Evolutionary conservation across 2,797 vertebrate genomes (phyloP), one percentile per base, ranked within the genome.

Genomic region (Pelobates cultripes): DNA sequence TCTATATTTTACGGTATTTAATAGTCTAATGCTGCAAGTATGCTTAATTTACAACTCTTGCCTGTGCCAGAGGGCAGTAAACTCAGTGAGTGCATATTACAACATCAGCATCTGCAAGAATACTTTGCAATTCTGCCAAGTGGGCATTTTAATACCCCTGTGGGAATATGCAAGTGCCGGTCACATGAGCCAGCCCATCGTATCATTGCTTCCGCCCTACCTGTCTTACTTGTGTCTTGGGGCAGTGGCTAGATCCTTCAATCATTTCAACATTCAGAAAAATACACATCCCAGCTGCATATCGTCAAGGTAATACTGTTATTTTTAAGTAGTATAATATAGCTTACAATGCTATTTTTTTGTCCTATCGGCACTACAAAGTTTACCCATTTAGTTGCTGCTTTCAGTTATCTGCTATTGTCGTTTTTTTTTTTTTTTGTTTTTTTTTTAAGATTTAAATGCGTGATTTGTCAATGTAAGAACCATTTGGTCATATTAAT

Each of bases 71-170:
- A 28, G 61, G 61, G 28, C n/a, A 10, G 61, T 64, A 42, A 43
- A 41, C 66, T 70, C 28, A 28, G 28, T 28, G 7, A 17, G 70
- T 9, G 15, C 47, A 43, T 68, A 5, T 9, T 53, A n/a, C 53
- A 53, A 13, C 13, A 53, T 51, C 12, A n/a, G 53, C 13, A 3
- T 61, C 17, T 7, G 45, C 73, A 55, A 7, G 7, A 45, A 44
- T 68, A 10, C 12, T 47, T 12, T 17, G 17, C 57, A 9, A 4
- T 73, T 73, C 57, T 79, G 61, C 78, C 71, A 73, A 51, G 10
- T 4, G 63, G 41, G 63, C 78, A 68, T 17, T 66, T 51, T 80
- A 74, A 69, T 74, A 41, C 4, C n/a, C 71, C 71, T 17, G 8
- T 43, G 71, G 60, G 61, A 47, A 68, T 60, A 57, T 12, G 41